A percentile compares a stretch with the other conserved stretches of the same genome.
These are phyloP conservation scores for Gymnoscelis rufifasciata DNA, from an alignment of 2,888 invertebrate species.

Conservation along the genomic window DNA sequence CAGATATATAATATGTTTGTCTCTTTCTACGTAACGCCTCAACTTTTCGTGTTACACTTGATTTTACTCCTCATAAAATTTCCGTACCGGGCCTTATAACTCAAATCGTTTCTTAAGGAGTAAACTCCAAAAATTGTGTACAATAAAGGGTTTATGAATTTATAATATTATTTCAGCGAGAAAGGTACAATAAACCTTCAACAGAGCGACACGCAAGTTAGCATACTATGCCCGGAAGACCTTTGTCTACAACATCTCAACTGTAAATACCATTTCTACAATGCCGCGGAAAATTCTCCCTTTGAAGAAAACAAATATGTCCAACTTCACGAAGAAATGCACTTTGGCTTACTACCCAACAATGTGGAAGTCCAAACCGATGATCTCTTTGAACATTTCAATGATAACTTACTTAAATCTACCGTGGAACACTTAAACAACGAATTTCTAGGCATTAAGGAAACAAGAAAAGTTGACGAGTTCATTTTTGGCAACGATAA, in stretches of 20 bases:
- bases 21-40: no score
- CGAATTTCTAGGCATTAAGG: constrained; percentile 17
- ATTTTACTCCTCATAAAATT: no score
- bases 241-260: constrained; percentile 37
- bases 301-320: constrained; percentile 20
- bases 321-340: constrained; percentile 22
- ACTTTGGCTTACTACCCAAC: constrained; percentile 14
- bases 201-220: constrained; percentile 43
- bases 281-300: constrained; percentile 21
- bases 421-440: constrained; percentile 16
- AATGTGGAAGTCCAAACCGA: constrained; percentile 17
- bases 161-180: constrained; percentile 43
- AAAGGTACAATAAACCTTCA: constrained; percentile 58
- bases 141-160: no score
- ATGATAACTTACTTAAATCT: constrained; percentile 18
- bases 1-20: no score
- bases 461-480: constrained; percentile 17
- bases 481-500: constrained; percentile 19
- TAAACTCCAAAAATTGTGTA: no score
- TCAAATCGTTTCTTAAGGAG: no score
- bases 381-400: constrained; percentile 17
- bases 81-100: no score
- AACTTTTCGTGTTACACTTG: background rate
- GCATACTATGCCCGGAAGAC: constrained; percentile 52
- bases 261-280: constrained; percentile 20